Evolutionary conservation across 92 coral and sea anemone species (phyloP).

Genomic region (Epizoanthus illoricatus): DNA sequence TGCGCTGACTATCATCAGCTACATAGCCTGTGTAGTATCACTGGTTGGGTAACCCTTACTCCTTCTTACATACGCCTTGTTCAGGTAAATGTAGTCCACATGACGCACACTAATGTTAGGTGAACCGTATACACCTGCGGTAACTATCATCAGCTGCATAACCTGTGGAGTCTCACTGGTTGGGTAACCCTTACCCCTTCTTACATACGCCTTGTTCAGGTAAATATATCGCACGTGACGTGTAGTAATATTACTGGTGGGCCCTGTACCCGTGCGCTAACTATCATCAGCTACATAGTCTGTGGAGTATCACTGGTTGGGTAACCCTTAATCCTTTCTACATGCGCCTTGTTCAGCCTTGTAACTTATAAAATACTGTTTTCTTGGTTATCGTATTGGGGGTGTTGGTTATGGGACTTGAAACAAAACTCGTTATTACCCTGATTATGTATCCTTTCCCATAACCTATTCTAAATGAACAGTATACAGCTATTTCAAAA

Average conservation of each 20-base stretch:
- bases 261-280: slow-evolving; percentile 15
- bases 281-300: slow-evolving; percentile 53
- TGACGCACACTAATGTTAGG: too few relatives aligned
- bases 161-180: slow-evolving; percentile 49
- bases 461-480: too few relatives aligned
- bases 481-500: too few relatives aligned
- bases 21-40: slow-evolving; percentile 50
- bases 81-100: slow-evolving; percentile 24
- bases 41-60: slow-evolving; percentile 36
- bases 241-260: not conserved
- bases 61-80: slow-evolving; percentile 41
- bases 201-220: slow-evolving; percentile 51
- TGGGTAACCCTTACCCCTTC: slow-evolving; percentile 30
- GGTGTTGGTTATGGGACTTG: too few relatives aligned
- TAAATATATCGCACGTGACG: not conserved
- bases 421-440: too few relatives aligned
- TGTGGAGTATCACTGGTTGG: slow-evolving; percentile 48
- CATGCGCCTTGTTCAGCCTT: slow-evolving; percentile 53
- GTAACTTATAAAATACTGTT: too few relatives aligned
- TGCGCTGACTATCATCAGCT: slow-evolving; percentile 35
- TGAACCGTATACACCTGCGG: slow-evolving; percentile 5
- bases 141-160: slow-evolving; percentile 47
- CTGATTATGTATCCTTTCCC: too few relatives aligned
- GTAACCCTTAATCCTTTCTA: slow-evolving; percentile 23
- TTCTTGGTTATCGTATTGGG: too few relatives aligned